Evolutionary conservation across 2,113 vertebrate species (phyloP).

Genomic region (Thomomys bottae): DNA sequence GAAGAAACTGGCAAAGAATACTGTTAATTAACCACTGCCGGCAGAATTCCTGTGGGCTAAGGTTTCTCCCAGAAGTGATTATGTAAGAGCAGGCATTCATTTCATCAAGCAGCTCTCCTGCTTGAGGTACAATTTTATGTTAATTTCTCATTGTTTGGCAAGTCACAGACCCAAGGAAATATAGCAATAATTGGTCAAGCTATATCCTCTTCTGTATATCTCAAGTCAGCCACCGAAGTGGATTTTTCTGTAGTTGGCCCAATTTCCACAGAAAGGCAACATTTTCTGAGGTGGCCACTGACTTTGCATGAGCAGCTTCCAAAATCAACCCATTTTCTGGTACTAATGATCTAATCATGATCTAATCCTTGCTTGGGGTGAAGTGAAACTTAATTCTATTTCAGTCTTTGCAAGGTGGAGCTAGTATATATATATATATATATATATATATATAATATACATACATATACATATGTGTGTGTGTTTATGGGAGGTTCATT

Average conservation of each 20-base stretch:
- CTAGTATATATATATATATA: neutral
- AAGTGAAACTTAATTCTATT: neutral
- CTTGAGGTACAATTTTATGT: neutral
- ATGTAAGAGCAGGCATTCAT: neutral
- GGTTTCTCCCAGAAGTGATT: neutral
- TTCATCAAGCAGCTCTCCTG: neutral
- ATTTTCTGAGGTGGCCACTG: neutral
- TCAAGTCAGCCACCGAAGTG: neutral
- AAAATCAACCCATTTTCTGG: neutral
- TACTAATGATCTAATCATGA: too few species aligned
- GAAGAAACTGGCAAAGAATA: neutral
- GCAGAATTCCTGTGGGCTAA: neutral
- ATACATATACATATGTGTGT: too few species aligned
- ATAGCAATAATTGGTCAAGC: accelerated
- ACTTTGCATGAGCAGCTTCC: neutral
- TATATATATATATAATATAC: neutral
- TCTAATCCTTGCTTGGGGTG: neutral
- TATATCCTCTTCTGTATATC: neutral
- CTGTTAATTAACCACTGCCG: slow-evolving; percentile 15
- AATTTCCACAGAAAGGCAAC: neutral
- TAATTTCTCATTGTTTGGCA: neutral
- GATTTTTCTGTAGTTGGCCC: neutral
- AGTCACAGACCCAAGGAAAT: neutral
- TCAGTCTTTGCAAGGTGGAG: neutral
- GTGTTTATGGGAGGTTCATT: neutral